Percentiles rank a stretch among this genome's conserved stretches.
Evolutionary conservation across 2,113 vertebrate genomes (phyloP).

Genomic region (Tyrannus savana): DNA sequence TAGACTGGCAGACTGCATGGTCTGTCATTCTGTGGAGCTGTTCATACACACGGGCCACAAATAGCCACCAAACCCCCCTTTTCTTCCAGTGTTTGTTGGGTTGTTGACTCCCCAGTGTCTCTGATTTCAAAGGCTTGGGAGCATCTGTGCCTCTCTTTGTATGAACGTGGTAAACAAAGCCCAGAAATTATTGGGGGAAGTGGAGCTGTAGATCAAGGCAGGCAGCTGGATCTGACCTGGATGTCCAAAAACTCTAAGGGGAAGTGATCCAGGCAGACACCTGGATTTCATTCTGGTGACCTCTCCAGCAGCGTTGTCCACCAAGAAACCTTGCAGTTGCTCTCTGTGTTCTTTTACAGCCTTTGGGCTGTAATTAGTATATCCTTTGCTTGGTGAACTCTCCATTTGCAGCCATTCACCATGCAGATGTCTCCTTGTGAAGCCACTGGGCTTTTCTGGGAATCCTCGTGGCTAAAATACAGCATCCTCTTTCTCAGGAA

Average conservation of each 20-base stretch:
- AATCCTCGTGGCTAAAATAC: rapidly evolving
- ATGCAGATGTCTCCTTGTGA: background rate
- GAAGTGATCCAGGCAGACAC: background rate
- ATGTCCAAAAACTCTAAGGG: too few relatives aligned
- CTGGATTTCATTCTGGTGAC: rapidly evolving
- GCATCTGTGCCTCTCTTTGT: background rate
- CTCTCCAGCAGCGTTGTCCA: rapidly evolving
- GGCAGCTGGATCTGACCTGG: background rate
- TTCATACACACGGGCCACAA: background rate
- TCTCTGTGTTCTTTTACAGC: background rate
- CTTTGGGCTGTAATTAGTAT: background rate
- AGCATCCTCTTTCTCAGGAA: background rate
- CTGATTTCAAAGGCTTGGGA: background rate
- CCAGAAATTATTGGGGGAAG: background rate
- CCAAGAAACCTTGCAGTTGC: background rate
- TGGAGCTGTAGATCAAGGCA: background rate
- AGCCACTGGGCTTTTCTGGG: background rate
- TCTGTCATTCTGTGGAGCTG: background rate
- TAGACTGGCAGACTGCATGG: background rate
- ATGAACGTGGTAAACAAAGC: background rate
- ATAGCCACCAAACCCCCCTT: rapidly evolving
- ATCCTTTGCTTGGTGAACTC: background rate
- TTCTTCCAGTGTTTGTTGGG: background rate
- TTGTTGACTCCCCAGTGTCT: rapidly evolving
- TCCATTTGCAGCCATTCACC: background rate